Base-by-base conservation (phyloP, 2,113 vertebrate genomes). In the Nettapus auritus region DNA sequence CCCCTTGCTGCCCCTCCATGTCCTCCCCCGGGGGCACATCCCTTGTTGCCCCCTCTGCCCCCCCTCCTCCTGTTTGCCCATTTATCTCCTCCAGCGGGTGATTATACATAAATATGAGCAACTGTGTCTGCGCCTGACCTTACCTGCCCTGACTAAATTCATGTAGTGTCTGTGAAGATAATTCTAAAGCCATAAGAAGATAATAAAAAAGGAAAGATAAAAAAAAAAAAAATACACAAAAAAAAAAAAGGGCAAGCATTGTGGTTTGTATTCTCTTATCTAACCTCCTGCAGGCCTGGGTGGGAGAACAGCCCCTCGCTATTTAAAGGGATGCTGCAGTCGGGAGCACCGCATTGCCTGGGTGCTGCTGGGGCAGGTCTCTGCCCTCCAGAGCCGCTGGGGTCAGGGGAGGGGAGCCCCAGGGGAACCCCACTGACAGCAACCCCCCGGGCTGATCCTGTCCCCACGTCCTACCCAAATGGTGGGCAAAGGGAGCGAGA, bases 181-280 rank as follows among this genome's bases (percentile, higher is more conserved):
- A 98, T 97, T 97, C 97, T 89, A 97, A 97, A 98, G 96, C 97
- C 97, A 95, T 98, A 97, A 98, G 97, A 97, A 98, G 96, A 97
- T 97, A 97, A 96, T 97, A 94, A 96, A 96, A 94, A 93, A 59
- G 44, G 76, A 62, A 95, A 89, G 90, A 96, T 93, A 82, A 94
- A 95, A 34, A 87, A 91, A 63, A 59, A 73, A 82, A 67, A 60
- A 70, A 52, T 83, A 89, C 56, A 57, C 64, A 82, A 67, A 52
- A 70, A 62, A 66, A 62, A 88, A 77, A 86, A 93, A 81, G 93
- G 78, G 67, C 93, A 91, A 97, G 93, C 53, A 14, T 87, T 62
- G 71, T 75, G 83, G 90, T 95, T 95, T 90, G 86, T 82, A 46
- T 94, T 93, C 95, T 70, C 97, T 98, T 98, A 98, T 98, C 98